Evolutionary conservation across 2,113 vertebrate genomes (phyloP).

Genomic region (Tenrec ecaudatus): DNA sequence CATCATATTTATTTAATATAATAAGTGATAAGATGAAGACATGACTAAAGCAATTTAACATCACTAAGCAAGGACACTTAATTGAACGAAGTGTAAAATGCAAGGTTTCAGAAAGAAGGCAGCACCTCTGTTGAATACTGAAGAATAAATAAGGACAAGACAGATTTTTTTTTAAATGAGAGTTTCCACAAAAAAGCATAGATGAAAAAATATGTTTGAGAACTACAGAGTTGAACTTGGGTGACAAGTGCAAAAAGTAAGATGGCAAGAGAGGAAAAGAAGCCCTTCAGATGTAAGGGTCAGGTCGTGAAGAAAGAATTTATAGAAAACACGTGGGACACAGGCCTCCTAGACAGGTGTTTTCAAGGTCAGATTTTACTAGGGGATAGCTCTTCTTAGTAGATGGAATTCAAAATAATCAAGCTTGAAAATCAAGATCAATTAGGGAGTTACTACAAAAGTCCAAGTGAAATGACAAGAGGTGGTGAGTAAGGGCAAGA

Average conservation of each 20-base stretch:
- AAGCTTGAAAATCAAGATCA: conserved; percentile 12
- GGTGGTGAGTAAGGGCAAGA: neutral
- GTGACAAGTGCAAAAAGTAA: neutral
- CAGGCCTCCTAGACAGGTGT: neutral
- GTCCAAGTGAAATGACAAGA: neutral
- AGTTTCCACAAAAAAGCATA: neutral
- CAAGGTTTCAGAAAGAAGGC: neutral
- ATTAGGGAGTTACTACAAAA: neutral
- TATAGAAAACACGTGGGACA: neutral
- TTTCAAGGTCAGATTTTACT: conserved; percentile 62
- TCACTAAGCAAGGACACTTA: neutral
- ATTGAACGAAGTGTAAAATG: neutral
- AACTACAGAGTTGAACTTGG: conserved; percentile 18
- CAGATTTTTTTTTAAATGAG: neutral
- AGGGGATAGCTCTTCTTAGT: neutral
- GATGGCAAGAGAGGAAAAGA: conserved; percentile 11
- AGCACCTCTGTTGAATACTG: neutral
- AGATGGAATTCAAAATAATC: neutral
- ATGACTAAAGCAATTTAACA: neutral
- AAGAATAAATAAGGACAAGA: neutral
- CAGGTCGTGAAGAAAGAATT: neutral
- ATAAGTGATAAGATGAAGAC: neutral
- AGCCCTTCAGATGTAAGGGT: neutral
- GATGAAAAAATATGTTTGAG: neutral
- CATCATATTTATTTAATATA: neutral